A percentile compares a stretch with the other conserved stretches of the same genome.
These are phyloP conservation scores for Hofmannophila pseudospretella DNA, from an alignment of 2,888 invertebrate genomes.

Conservation along the genomic window DNA sequence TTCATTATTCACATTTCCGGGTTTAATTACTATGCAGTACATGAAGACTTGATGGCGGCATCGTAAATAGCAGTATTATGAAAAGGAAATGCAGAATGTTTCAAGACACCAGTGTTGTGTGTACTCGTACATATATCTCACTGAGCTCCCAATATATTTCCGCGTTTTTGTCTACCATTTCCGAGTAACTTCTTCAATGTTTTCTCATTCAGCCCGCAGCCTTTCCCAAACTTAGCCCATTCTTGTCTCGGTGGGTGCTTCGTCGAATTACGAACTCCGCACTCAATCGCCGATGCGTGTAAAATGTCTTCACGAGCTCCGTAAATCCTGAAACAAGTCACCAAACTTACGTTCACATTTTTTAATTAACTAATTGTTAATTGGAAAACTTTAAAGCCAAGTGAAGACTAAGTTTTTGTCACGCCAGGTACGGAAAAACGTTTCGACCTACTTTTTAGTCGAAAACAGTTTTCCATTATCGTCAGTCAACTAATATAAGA, in stretches of 20 bases:
- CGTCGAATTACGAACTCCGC: constrained; percentile 60
- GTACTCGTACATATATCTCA: constrained; percentile 45
- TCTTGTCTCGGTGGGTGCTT: constrained; percentile 59
- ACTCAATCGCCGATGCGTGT: constrained; percentile 67
- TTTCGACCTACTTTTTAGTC: constrained; percentile 39
- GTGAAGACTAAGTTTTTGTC: constrained; percentile 34
- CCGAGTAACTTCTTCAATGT: constrained; percentile 64
- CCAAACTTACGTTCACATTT: constrained; percentile 19
- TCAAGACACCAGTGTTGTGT: too few species aligned
- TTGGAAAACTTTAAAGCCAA: constrained; percentile 56
- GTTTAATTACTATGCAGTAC: constrained; percentile 2
- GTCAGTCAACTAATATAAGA: constrained; percentile 3
- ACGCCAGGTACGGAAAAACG: constrained; percentile 41
- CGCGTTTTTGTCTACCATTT: constrained; percentile 63
- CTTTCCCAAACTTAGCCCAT: constrained; percentile 65
- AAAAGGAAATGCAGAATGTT: too few species aligned
- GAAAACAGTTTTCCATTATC: constrained; percentile 33
- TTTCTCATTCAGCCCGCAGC: constrained; percentile 63
- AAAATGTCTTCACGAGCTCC: constrained; percentile 62
- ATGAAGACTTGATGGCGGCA: background rate
- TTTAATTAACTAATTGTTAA: constrained; percentile 68
- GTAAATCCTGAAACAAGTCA: constrained; percentile 41
- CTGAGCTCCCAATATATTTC: constrained; percentile 48
- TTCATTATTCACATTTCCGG: background rate
- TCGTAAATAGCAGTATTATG: constrained; percentile 5